Percentiles rank a stretch among this genome's conserved stretches.
Evolutionary conservation across 2,113 vertebrate species (phyloP).

Genomic region (Elephas maximus): DNA sequence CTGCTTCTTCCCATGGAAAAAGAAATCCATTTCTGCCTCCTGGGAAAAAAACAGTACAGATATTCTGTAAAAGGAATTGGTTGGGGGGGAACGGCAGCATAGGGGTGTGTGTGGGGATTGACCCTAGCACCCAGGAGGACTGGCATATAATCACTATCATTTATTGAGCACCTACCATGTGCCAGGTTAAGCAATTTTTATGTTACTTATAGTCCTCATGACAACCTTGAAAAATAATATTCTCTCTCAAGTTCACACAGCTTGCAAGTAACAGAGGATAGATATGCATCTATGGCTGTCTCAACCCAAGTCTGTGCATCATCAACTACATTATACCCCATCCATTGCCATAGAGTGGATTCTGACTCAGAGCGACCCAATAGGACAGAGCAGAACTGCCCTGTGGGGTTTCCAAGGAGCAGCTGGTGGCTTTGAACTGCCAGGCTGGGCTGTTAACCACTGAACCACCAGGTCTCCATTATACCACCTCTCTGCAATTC

Average conservation of each 20-base stretch:
- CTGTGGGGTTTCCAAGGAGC: too few species aligned
- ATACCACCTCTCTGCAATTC: neutral
- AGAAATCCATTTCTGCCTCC: slow-evolving; percentile 34
- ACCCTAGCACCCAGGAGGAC: neutral
- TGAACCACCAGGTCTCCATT: too few species aligned
- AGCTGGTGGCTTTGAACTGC: too few species aligned
- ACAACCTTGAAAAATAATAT: neutral
- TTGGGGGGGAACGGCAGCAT: fast-evolving
- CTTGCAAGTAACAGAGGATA: neutral
- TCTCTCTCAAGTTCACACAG: neutral
- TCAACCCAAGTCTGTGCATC: neutral
- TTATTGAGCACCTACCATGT: neutral
- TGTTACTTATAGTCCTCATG: neutral
- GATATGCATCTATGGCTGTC: neutral
- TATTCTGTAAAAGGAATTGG: neutral
- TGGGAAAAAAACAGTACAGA: neutral
- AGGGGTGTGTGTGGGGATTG: neutral
- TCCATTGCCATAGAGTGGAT: too few species aligned
- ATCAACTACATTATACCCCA: neutral
- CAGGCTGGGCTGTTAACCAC: too few species aligned
- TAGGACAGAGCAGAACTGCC: too few species aligned
- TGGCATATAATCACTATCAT: neutral
- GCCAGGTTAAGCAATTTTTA: neutral
- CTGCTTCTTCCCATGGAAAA: slow-evolving; percentile 44
- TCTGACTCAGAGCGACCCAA: neutral